A percentile compares a stretch with the other conserved stretches of the same genome.
Conservation (phyloP, 2,113 vertebrate species). For the Neolamprologus variostigma region DNA sequence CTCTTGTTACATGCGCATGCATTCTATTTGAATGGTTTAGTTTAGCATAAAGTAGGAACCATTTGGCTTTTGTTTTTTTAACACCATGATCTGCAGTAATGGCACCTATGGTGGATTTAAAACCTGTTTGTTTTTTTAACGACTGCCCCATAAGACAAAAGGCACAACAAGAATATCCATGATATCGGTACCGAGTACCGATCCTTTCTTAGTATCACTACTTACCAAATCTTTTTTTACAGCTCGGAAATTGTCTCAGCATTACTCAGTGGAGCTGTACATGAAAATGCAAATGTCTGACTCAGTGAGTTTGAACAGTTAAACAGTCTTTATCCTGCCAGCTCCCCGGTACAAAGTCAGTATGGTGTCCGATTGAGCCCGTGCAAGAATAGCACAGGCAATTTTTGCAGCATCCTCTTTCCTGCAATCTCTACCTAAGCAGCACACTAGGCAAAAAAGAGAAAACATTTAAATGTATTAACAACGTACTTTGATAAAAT, state of each 20-base stretch:
- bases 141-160: background rate
- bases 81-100: background rate
- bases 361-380: background rate
- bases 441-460: background rate
- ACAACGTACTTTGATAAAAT: background rate
- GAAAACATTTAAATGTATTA: background rate
- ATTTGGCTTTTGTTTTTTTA: background rate
- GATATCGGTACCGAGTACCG: background rate
- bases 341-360: background rate
- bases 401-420: background rate
- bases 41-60: background rate
- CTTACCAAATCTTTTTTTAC: background rate
- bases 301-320: background rate
- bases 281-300: background rate
- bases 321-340: background rate
- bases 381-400: background rate
- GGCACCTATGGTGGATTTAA: background rate
- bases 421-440: background rate
- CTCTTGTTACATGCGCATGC: background rate
- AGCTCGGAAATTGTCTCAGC: background rate
- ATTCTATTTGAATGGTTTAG: background rate
- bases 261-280: background rate
- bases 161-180: background rate
- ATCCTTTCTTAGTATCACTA: background rate
- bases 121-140: background rate